phyloP scores from a whole-genome alignment of 2,113 vertebrate genomes.

The Plestiodon gilberti region DNA sequence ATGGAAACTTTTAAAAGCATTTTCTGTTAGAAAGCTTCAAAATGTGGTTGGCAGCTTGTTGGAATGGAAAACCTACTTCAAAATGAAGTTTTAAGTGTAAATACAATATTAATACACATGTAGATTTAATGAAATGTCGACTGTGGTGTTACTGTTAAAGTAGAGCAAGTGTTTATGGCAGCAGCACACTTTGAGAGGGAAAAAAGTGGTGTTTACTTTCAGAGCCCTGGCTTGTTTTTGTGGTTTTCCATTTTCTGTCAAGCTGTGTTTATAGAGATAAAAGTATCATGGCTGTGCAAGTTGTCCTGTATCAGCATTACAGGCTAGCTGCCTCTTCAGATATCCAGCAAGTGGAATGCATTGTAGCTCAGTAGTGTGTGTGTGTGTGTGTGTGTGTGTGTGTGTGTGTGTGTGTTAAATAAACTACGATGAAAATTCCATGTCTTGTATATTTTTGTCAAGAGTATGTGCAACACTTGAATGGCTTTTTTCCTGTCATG shows the following conservation, averaged over 20 bases:
- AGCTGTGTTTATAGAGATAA: conserved; percentile 70
- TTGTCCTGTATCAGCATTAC: conserved; percentile 56
- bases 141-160: not conserved
- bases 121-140: not conserved
- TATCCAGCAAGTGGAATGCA: conserved; percentile 50
- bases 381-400: too few species aligned
- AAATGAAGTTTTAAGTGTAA: not conserved
- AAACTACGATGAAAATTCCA: conserved; percentile 35
- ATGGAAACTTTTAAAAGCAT: not conserved
- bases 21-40: not conserved
- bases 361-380: too few species aligned
- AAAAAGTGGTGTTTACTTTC: conserved; percentile 63
- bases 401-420: too few species aligned
- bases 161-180: not conserved
- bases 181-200: not conserved
- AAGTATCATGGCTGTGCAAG: conserved; percentile 61
- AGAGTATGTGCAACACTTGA: too few species aligned
- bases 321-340: conserved; percentile 62
- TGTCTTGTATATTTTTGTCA: not conserved
- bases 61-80: not conserved
- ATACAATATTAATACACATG: not conserved
- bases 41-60: not conserved
- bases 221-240: conserved; percentile 41
- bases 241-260: conserved; percentile 46
- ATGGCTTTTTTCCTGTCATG: too few species aligned